Base-by-base conservation (phyloP, 2,888 invertebrate genomes). In the Eupithecia subumbrata region DNA sequence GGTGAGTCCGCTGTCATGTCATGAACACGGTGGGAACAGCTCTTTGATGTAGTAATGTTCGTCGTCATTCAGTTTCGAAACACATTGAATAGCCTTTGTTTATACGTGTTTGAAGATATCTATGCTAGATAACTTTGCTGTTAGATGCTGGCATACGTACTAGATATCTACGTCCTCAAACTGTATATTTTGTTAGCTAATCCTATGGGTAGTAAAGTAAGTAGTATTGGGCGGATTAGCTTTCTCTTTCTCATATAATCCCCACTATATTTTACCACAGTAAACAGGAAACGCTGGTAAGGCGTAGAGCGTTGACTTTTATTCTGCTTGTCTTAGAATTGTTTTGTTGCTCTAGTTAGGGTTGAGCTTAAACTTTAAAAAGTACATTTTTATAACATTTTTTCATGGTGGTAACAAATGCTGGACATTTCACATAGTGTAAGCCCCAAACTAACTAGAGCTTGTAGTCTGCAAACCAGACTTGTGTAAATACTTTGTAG, bases 221-320 rank as follows among this genome's bases (percentile, higher is more conserved):
- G 64, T 71, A 68, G 71, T 56, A 40, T 63, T 34, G 43, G 60
- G 22, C 45, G 66, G 74, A 43, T 68, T 69, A 63, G 72, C 66
- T 71, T 74, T 45, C 69, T 63, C 37, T 72, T 75, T 71, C 25
- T 74, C 72, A 67, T 70, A 72, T 74, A 77, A 77, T 77, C 74
- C 74, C 52, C 40, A 52, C 72, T 18, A 71, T 74, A 64, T 72
- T 74, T 72, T 52, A 63, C 48, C 64, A 67, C 63, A 60, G 25
- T 70, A 69, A 11, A 76, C 69, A 70, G 45, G 66, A 76, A 72
- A 71, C 37, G 66, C 52, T 69, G 14, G 71, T 72, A 64, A 74
- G 69, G 71, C 66, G 71, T 72, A 71, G 25, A n/a, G n/a, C n/a
- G 64, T 68, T 25, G 45, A 60, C 60, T 60, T 69, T 43, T 48